Evolutionary conservation across 2,113 vertebrate genomes (phyloP), one percentile per base, ranked within the genome.

Genomic region (Microcebus tavaratra): DNA sequence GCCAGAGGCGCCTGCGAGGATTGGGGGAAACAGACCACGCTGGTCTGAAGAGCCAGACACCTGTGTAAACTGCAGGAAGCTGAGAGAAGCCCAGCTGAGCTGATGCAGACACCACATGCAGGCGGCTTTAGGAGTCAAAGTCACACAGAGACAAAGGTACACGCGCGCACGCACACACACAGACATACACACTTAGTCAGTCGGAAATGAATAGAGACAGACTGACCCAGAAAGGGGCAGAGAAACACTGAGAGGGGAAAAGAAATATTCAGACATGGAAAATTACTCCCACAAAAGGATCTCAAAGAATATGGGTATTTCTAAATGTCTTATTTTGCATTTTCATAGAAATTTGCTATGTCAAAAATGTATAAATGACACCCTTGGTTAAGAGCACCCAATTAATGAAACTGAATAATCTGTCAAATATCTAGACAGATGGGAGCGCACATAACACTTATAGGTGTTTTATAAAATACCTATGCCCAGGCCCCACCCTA

Each of bases 51-150:
- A 97, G 92, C 96, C 96, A 95, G 95, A 98, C 97, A 97, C 97
- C 97, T 98, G 97, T 98, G 97, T 97, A 97, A 97, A 98, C 96
- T 96, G 96, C 97, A 90, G 96, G 97, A 93, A 63, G 93, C 96
- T 67, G 65, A 96, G 95, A 89, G 96, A 63, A 84, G 97, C 93
- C 96, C 95, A 94, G 97, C 97, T 90, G 97, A 95, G 97, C 94
- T 94, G 86, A 97, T 93, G 97, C 91, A 95, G 91, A 97, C 96
- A 93, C 68, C 97, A 98, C 97, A 97, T 95, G 97, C 91, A 84
- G 57, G 53, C 0, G 53, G 80, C 79, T 48, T 79, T 50, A 83
- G 87, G 93, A 92, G 91, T 94, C 86, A 94, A 82, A 94, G 82
- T 76, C 93, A 86, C 42, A 82, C 20, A 27, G 78, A 95, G 86